Conservation (phyloP, 1,140 invertebrate genomes). For the Diorhabda elongata region DNA sequence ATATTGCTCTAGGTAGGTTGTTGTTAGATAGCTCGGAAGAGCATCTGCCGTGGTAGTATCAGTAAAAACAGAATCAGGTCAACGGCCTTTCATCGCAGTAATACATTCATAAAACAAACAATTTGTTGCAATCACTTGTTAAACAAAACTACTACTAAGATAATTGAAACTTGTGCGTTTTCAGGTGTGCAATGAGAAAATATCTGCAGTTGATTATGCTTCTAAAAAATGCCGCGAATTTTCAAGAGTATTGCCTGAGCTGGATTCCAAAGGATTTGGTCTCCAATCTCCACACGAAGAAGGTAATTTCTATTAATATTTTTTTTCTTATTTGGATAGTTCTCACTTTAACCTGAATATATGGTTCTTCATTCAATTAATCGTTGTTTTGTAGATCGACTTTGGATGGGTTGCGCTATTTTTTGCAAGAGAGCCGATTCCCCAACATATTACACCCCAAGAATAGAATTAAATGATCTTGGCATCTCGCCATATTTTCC, state of each 20-base stretch:
- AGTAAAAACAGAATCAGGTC: no score
- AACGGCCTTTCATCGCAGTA: no score
- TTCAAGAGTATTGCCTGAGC: conserved; percentile 53
- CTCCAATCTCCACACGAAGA: conserved; percentile 67
- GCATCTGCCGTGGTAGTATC: no score
- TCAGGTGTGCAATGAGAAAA: conserved; percentile 57
- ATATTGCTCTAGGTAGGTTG: no score
- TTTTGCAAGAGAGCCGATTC: conserved; percentile 65
- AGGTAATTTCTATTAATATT: conserved; percentile 43
- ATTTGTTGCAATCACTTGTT: no score
- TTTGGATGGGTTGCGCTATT: conserved; percentile 73
- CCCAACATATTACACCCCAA: conserved; percentile 67
- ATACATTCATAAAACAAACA: no score
- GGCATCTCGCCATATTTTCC: conserved; percentile 72
- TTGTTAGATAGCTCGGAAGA: no score
- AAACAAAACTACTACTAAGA: no score
- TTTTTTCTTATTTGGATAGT: no score
- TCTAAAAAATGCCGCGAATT: conserved; percentile 60
- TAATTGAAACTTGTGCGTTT: conserved; percentile 14
- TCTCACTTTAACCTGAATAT: not conserved
- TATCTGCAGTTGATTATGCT: conserved; percentile 54
- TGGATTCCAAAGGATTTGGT: conserved; percentile 60
- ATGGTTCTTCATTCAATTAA: not conserved
- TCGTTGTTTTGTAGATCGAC: conserved; percentile 49
- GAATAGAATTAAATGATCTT: conserved; percentile 67